These are phyloP conservation scores for Drosophila sp. DNA, from an alignment of 1,140 invertebrate genomes.

Conservation along the genomic window DNA sequence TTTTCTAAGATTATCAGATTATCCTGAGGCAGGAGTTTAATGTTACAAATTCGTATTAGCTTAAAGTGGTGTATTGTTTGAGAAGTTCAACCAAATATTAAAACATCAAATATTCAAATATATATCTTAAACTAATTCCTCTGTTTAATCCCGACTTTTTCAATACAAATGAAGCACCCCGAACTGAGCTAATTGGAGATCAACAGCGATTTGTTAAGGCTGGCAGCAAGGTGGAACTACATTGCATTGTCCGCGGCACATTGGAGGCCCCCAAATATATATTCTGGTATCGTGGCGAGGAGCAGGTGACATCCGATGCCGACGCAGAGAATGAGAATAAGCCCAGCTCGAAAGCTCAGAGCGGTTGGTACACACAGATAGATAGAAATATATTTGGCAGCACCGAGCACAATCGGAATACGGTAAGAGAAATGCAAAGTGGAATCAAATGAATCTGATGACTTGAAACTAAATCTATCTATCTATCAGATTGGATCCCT, in stretches of 20 bases:
- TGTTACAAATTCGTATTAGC: no score
- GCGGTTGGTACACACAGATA: slow-evolving; percentile 71
- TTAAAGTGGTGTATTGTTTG: no score
- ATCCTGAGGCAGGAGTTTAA: no score
- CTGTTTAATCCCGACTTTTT: neutral
- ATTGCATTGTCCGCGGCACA: slow-evolving; percentile 85
- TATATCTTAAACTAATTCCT: no score
- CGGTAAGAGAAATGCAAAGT: slow-evolving; percentile 30
- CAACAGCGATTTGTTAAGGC: slow-evolving; percentile 85
- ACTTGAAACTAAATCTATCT: neutral
- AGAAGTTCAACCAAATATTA: no score
- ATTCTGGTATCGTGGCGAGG: slow-evolving; percentile 88
- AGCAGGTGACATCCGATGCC: slow-evolving; percentile 83
- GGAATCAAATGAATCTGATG: no score
- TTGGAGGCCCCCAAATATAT: slow-evolving; percentile 85
- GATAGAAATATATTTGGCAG: slow-evolving; percentile 73
- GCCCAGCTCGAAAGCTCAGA: slow-evolving; percentile 29
- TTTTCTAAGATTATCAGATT: no score
- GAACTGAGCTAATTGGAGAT: slow-evolving; percentile 85
- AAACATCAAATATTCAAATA: no score
- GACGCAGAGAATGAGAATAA: slow-evolving; percentile 66
- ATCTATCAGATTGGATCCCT: slow-evolving; percentile 82
- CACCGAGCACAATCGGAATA: slow-evolving; percentile 66
- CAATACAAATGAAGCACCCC: slow-evolving; percentile 81
- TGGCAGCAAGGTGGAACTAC: slow-evolving; percentile 85